Conservation (phyloP, 2,888 invertebrate genomes). For the Cheilosia impressa region DNA sequence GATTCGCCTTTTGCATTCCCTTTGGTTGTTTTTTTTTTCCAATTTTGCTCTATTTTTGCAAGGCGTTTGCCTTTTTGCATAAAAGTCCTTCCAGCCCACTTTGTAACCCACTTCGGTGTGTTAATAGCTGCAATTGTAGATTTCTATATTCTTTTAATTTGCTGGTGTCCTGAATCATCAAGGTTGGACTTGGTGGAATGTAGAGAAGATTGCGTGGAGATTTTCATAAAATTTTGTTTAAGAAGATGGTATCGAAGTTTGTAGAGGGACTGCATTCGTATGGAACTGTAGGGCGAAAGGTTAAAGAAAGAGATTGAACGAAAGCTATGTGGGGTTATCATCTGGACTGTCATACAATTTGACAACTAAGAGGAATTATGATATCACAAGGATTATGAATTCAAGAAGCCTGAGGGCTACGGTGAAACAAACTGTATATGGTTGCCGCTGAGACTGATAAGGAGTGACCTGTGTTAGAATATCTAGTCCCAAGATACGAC, state of each 20-base stretch:
- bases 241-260: conserved; percentile 5
- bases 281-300: neutral
- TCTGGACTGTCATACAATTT: too few relatives aligned
- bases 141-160: conserved; percentile 8
- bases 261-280: neutral
- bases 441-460: too few relatives aligned
- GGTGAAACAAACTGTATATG: too few relatives aligned
- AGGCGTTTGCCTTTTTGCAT: conserved; percentile 46
- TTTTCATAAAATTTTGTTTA: conserved; percentile 2
- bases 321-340: too few relatives aligned
- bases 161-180: conserved; percentile 23
- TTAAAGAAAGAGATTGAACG: neutral
- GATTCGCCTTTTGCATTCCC: conserved; percentile 5
- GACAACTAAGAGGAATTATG: too few relatives aligned
- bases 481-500: too few relatives aligned
- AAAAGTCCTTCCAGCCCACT: conserved; percentile 40
- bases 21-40: neutral
- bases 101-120: conserved; percentile 36
- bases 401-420: too few relatives aligned
- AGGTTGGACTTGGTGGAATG: conserved; percentile 36
- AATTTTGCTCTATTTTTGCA: conserved; percentile 10
- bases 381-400: too few relatives aligned
- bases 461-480: too few relatives aligned
- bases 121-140: conserved; percentile 24
- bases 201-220: conserved; percentile 39